A percentile compares a stretch with the other conserved stretches of the same genome.
Conservation (phyloP, 2,797 vertebrate species). For the Lacerta viridis region DNA sequence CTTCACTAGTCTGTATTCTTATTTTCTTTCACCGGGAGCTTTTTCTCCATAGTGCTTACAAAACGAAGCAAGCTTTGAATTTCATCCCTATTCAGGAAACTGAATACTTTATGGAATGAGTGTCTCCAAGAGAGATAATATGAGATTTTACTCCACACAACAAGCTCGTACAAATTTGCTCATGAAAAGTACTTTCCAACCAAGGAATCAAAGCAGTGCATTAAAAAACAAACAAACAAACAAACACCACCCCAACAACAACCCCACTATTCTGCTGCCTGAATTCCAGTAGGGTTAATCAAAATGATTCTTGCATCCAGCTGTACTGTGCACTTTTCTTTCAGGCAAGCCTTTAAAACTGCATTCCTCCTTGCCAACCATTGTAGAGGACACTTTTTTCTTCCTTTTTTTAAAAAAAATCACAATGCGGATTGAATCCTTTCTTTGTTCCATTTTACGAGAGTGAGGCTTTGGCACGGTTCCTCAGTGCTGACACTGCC, state of each 20-base stretch:
- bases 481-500: conserved; percentile 61
- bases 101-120: background rate
- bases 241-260: background rate
- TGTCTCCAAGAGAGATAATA: background rate
- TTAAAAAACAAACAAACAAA: too few relatives aligned
- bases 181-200: conserved; percentile 32
- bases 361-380: conserved; percentile 13
- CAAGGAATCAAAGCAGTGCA: background rate
- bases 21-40: background rate
- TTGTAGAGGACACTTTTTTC: conserved; percentile 51
- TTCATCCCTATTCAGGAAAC: conserved; percentile 1
- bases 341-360: background rate
- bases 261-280: background rate
- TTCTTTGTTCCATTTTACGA: conserved; percentile 50
- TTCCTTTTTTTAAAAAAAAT: conserved; percentile 21
- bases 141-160: background rate
- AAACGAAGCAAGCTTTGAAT: conserved; percentile 7
- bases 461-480: conserved; percentile 47
- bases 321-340: conserved; percentile 11
- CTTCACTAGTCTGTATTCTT: background rate
- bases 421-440: conserved; percentile 42
- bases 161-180: background rate
- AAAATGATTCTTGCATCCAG: conserved; percentile 6
- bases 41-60: conserved; percentile 15
- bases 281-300: conserved; percentile 4